Evolutionary conservation across 2,888 invertebrate genomes (phyloP).

Genomic region (Elegia similella): DNA sequence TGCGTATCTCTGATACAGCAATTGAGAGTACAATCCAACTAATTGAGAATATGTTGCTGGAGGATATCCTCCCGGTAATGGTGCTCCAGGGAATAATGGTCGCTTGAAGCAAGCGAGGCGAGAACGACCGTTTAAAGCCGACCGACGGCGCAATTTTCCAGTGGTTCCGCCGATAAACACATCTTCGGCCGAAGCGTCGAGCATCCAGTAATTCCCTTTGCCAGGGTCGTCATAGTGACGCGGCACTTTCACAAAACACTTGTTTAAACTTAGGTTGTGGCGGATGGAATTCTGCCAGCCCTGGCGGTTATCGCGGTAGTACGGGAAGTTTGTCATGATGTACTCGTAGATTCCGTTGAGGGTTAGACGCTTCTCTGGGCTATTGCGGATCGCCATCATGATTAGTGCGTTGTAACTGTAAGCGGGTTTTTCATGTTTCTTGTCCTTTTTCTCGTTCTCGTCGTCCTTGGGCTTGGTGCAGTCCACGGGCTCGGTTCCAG

Average conservation of each 20-base stretch:
- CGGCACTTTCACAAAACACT: constrained; percentile 99
- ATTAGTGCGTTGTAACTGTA: constrained; percentile 99
- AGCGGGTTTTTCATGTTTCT: constrained; percentile 95
- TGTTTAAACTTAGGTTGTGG: constrained; percentile 98
- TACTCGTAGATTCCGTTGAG: constrained; percentile 99
- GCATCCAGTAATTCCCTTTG: constrained; percentile 99
- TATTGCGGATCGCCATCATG: constrained; percentile 99
- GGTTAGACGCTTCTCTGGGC: constrained; percentile 95
- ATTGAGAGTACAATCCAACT: constrained; percentile 82
- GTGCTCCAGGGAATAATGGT: constrained; percentile 83
- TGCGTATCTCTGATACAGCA: constrained; percentile 85
- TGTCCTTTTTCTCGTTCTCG: constrained; percentile 64
- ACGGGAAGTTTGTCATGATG: constrained; percentile 99
- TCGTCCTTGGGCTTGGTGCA: constrained; percentile 81
- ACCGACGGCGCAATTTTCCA: constrained; percentile 93
- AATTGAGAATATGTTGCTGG: constrained; percentile 81
- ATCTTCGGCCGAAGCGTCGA: constrained; percentile 98
- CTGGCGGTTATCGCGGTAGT: constrained; percentile 98
- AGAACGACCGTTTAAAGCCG: constrained; percentile 93
- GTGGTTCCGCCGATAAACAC: constrained; percentile 99
- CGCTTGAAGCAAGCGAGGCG: constrained; percentile 95
- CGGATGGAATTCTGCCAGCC: constrained; percentile 99
- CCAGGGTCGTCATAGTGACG: constrained; percentile 99
- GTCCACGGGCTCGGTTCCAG: constrained; percentile 88
- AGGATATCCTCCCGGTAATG: constrained; percentile 82